Percentiles rank a stretch among this genome's conserved stretches.
Evolutionary conservation across 1,140 invertebrate species (phyloP).

Genomic region (Formica exsecta): DNA sequence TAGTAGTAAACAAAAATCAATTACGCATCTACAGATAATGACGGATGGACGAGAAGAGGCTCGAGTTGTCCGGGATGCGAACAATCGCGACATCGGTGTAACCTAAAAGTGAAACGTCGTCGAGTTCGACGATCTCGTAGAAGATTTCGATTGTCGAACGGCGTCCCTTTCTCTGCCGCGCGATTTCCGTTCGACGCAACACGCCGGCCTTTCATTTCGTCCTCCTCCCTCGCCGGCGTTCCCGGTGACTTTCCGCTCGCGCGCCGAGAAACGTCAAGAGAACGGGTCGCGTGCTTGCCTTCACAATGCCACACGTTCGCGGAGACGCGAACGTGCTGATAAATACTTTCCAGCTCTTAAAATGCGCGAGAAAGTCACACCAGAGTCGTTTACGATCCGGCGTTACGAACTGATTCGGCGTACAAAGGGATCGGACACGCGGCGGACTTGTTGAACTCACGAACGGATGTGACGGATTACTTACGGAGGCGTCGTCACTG

Average conservation of each 20-base stretch:
- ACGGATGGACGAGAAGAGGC: background rate
- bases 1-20: background rate
- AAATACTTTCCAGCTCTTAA: slow-evolving; percentile 54
- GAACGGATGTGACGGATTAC: slow-evolving; percentile 56
- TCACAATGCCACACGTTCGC: slow-evolving; percentile 30
- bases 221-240: slow-evolving; percentile 32
- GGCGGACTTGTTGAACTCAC: background rate
- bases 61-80: background rate
- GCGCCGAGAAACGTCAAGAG: background rate
- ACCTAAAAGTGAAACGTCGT: slow-evolving; percentile 62
- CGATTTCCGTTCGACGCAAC: slow-evolving; percentile 41
- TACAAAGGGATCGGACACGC: slow-evolving; percentile 6
- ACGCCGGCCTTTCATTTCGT: slow-evolving; percentile 51
- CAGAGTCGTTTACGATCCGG: background rate
- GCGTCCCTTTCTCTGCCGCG: slow-evolving; percentile 37
- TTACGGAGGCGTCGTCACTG: slow-evolving; percentile 44
- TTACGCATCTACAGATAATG: background rate
- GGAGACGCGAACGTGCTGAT: slow-evolving; percentile 28
- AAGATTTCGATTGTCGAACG: slow-evolving; percentile 65
- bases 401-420: background rate
- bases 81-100: background rate
- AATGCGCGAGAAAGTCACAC: slow-evolving; percentile 41
- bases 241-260: slow-evolving; percentile 17
- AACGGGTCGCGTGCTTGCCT: slow-evolving; percentile 44
- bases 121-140: slow-evolving; percentile 29